A percentile compares a stretch with the other conserved stretches of the same genome.
Conservation (phyloP, 2,888 invertebrate species). For the Acleris sparsana region DNA sequence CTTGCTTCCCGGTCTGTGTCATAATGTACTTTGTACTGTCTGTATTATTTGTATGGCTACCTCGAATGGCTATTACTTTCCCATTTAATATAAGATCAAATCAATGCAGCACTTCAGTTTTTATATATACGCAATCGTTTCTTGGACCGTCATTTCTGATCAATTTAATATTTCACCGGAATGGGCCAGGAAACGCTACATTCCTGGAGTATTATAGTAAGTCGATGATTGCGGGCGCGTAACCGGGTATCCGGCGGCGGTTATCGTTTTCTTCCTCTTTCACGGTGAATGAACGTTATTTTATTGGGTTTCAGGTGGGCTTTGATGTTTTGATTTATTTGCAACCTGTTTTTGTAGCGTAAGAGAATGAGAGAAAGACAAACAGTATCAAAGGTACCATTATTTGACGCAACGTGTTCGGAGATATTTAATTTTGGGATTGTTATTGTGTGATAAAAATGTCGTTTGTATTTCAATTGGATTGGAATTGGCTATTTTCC, state of each 20-base stretch:
- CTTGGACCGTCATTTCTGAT: conserved; percentile 9
- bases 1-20: too few relatives aligned
- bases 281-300: conserved; percentile 59
- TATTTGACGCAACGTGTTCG: conserved; percentile 24
- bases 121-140: too few relatives aligned
- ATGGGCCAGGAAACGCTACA: conserved; percentile 16
- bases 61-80: too few relatives aligned
- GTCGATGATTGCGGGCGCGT: conserved; percentile 49
- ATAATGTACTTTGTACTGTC: too few relatives aligned
- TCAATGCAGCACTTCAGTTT: too few relatives aligned
- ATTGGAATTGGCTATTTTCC: too few relatives aligned
- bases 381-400: conserved; percentile 22
- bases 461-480: neutral
- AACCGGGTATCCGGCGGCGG: conserved; percentile 68
- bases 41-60: too few relatives aligned
- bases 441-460: conserved; percentile 1
- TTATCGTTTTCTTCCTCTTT: conserved; percentile 63
- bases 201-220: conserved; percentile 25
- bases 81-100: too few relatives aligned
- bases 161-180: conserved; percentile 15
- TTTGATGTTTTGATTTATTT: conserved; percentile 61
- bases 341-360: conserved; percentile 34
- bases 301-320: conserved; percentile 59
- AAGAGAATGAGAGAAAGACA: conserved; percentile 26
- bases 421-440: conserved; percentile 17